Base-by-base conservation (phyloP, 2,888 invertebrate genomes). In the Euplexia lucipara region DNA sequence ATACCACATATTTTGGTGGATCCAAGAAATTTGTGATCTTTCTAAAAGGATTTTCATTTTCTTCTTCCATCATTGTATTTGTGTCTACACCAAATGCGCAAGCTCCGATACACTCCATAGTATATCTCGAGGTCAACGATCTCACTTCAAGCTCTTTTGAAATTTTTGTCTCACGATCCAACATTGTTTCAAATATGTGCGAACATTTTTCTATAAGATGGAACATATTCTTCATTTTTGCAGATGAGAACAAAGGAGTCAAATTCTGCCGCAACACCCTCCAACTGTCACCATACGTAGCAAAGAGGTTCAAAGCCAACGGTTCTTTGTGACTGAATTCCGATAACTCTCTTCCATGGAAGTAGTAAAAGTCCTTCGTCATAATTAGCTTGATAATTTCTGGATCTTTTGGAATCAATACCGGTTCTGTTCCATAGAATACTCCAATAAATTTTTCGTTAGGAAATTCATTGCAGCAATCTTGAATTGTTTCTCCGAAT, bases 311-410 rank as follows among this genome's bases (percentile, higher is more conserved):
- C n/a, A 54, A 44, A 12, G 64, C 26, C 10, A 65, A 42, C 0
- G 61, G 57, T 37, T 82, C 83, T 4, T 67, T 78, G 32, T 82
- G 39, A 20, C 47, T 68, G 30, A 84, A 70, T 1, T 79, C 74
- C 0, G 83, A 60, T 2, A 86, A 26, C n/a, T 87, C 88, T 59
- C 89, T 77, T 34, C 83, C 81, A 51, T 75, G 85, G 56, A 88
- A 89, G 61, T 81, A 86, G 30, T 86, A 82, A 62, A 88, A 89
- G 42, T 90, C 88, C 45, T 88, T 87, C 0, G 87, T 83, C 14
- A 84, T 52, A 0, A 90, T 75, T 1, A 84, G 63, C 49, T 88
- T 90, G 9, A 90, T 68, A 0, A 87, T 66, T n/a, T 87, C 85
- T 3, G 87, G 89, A 42, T 87, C 86, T 52, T 84, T 79, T 1